These are phyloP conservation scores for Hippopotamus amphibius DNA, from an alignment of 2,113 vertebrate genomes.

Conservation along the genomic window DNA sequence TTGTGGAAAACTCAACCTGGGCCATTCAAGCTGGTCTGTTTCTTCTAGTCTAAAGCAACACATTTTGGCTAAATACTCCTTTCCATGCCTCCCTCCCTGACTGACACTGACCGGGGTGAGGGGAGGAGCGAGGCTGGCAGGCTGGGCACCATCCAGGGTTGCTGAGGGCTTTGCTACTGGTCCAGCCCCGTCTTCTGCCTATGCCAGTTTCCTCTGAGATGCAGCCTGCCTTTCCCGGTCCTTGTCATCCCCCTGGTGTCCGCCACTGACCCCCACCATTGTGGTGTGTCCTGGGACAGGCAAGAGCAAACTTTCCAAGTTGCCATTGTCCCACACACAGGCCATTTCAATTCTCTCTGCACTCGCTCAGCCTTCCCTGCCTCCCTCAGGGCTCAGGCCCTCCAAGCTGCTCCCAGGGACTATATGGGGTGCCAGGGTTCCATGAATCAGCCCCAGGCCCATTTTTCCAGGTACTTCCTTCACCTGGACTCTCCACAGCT, in stretches of 20 bases:
- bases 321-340: neutral
- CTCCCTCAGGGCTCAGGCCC: neutral
- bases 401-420: neutral
- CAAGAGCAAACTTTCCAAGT: neutral
- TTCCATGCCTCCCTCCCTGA: no score
- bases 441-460: neutral
- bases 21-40: neutral
- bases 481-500: neutral
- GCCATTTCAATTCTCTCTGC: neutral
- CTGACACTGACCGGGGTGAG: accelerated
- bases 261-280: neutral
- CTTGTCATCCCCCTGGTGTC: neutral
- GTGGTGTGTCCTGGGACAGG: neutral
- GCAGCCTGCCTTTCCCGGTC: neutral
- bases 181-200: neutral
- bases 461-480: neutral
- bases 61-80: neutral
- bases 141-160: neutral
- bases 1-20: neutral
- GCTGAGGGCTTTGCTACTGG: no score
- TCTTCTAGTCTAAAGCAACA: neutral
- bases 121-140: no score
- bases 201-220: neutral
- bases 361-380: neutral
- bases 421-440: neutral